A percentile compares a stretch with the other conserved stretches of the same genome.
These are phyloP conservation scores for Trinectes maculatus DNA, from an alignment of 2,113 vertebrate species.

Conservation along the genomic window DNA sequence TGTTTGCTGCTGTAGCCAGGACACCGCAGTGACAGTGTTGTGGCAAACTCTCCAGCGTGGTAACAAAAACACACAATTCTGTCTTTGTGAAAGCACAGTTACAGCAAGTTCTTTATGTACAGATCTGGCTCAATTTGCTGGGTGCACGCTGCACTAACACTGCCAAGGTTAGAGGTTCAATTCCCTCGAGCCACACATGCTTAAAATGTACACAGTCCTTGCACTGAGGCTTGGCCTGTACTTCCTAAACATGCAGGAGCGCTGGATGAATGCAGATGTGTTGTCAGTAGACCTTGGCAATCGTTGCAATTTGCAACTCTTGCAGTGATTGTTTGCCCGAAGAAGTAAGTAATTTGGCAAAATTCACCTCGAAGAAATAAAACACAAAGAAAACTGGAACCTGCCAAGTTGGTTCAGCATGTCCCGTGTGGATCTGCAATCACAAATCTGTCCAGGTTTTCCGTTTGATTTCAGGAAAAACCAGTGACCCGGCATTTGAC, in stretches of 20 bases:
- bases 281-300: constrained; percentile 30
- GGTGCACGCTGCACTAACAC: constrained; percentile 19
- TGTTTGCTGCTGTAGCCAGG: constrained; percentile 58
- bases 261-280: constrained; percentile 51
- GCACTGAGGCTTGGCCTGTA: constrained; percentile 21
- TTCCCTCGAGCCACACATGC: constrained; percentile 26
- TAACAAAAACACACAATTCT: constrained; percentile 62
- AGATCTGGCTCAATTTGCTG: constrained; percentile 30
- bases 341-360: constrained; percentile 37
- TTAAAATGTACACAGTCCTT: constrained; percentile 2
- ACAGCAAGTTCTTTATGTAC: constrained; percentile 49
- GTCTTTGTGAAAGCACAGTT: constrained; percentile 53
- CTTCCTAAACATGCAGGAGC: constrained; percentile 17
- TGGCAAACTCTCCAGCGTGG: constrained; percentile 50
- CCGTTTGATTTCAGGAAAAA: constrained; percentile 32
- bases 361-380: constrained; percentile 32
- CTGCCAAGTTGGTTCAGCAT: not conserved
- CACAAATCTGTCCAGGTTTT: constrained; percentile 30
- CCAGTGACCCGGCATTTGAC: constrained; percentile 5
- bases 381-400: constrained; percentile 41
- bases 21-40: constrained; percentile 40
- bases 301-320: constrained; percentile 28
- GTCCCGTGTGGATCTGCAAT: constrained; percentile 20
- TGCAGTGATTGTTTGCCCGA: constrained; percentile 40
- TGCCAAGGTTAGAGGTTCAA: constrained; percentile 55